Percentiles rank a stretch among this genome's conserved stretches.
phyloP scores from a whole-genome alignment of 2,113 vertebrate genomes.

The Mus musculus region DNA sequence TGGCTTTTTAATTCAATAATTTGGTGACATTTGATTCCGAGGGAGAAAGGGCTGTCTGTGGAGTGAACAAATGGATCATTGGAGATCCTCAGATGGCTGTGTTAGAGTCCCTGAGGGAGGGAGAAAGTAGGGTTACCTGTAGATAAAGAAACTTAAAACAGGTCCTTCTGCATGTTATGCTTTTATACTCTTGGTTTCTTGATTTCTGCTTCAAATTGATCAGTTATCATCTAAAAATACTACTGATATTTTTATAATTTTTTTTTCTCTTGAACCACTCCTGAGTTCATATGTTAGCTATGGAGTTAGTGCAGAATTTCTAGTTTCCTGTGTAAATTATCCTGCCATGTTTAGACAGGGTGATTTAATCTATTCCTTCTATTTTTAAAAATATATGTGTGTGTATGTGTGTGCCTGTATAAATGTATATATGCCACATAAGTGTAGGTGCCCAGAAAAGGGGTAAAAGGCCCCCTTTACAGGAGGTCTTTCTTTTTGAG shows the following conservation, averaged over 20 bases:
- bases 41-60: not conserved
- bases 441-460: not conserved
- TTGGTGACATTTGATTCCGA: not conserved
- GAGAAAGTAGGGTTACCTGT: not conserved
- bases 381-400: not conserved
- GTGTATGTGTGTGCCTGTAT: not conserved
- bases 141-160: not conserved
- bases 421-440: not conserved
- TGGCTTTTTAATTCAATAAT: not conserved
- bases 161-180: not conserved
- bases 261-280: not conserved
- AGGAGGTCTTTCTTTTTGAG: too few relatives aligned
- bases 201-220: not conserved
- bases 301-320: not conserved
- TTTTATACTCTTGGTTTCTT: not conserved
- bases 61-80: not conserved
- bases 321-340: not conserved
- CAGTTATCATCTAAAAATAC: not conserved
- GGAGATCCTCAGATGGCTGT: not conserved
- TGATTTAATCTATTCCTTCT: not conserved
- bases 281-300: not conserved
- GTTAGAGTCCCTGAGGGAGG: not conserved
- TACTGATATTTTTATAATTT: not conserved
- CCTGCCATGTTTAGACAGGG: not conserved
- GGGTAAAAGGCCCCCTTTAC: not conserved